These are phyloP conservation scores for Cossypha niveicapilla DNA, from an alignment of 2,797 vertebrate species.

Conservation along the genomic window DNA sequence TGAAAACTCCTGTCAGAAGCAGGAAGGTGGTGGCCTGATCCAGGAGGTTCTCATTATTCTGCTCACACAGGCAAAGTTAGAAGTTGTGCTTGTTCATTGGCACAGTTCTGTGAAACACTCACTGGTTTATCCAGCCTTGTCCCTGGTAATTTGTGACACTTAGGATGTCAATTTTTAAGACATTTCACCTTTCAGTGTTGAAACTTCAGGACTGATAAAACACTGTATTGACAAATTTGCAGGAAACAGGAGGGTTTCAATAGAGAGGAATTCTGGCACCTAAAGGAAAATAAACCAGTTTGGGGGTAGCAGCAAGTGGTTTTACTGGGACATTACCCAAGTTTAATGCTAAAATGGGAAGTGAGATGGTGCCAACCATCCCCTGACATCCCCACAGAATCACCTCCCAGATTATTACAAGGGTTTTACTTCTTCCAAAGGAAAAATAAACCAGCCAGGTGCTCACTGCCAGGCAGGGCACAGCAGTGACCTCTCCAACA, in stretches of 20 bases:
- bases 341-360: too few relatives aligned
- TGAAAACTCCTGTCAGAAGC: background rate
- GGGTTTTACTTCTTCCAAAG: background rate
- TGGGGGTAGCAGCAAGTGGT: background rate
- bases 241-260: background rate
- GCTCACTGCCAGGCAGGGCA: background rate
- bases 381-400: background rate
- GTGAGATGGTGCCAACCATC: rapidly evolving
- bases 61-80: background rate
- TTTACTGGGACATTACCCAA: too few relatives aligned
- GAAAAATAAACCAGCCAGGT: background rate
- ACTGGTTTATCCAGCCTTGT: background rate
- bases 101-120: background rate
- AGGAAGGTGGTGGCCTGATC: background rate
- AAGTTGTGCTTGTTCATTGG: background rate
- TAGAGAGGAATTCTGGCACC: background rate
- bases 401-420: background rate
- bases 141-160: background rate
- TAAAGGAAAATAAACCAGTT: background rate
- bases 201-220: background rate
- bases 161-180: background rate
- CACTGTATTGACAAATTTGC: rapidly evolving
- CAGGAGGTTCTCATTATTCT: background rate
- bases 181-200: background rate
- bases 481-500: background rate